phyloP scores from a whole-genome alignment of 2,888 invertebrate species.

The Mayetiola destructor region DNA sequence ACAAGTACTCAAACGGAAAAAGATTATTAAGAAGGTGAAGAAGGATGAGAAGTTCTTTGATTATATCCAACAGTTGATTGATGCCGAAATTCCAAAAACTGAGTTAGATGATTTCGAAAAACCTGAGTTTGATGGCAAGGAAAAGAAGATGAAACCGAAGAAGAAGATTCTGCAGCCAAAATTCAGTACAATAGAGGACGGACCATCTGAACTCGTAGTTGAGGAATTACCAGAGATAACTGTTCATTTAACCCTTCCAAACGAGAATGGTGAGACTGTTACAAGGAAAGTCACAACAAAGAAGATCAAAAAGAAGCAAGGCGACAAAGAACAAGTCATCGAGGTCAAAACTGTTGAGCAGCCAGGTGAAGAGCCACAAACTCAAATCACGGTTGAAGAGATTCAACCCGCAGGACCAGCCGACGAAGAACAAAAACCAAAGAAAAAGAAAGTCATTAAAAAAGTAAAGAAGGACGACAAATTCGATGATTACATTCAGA shows the following conservation, averaged over 20 bases:
- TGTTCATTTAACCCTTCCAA: constrained; percentile 17
- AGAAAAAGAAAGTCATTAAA: constrained; percentile 15
- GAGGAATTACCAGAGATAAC: constrained; percentile 27
- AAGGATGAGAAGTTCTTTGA: constrained; percentile 19
- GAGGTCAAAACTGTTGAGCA: constrained; percentile 32
- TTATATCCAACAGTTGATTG: constrained; percentile 16
- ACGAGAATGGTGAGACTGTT: constrained; percentile 29
- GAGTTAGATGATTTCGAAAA: constrained; percentile 32
- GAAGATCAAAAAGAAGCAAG: constrained; percentile 30
- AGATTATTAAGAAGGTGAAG: constrained; percentile 15
- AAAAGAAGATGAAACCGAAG: constrained; percentile 19
- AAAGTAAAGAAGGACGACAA: constrained; percentile 19
- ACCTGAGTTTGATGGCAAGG: constrained; percentile 16
- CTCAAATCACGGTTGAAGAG: constrained; percentile 25
- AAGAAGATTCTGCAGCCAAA: constrained; percentile 16
- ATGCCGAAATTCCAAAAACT: constrained; percentile 26
- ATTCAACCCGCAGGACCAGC: constrained; percentile 11
- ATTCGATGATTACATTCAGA: constrained; percentile 26
- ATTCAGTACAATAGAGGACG: background rate
- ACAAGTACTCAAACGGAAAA: constrained; percentile 14
- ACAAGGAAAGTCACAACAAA: constrained; percentile 25
- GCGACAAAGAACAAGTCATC: constrained; percentile 29
- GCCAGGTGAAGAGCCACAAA: constrained; percentile 28
- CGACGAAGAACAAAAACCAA: constrained; percentile 13
- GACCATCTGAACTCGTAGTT: constrained; percentile 16